phyloP scores from a whole-genome alignment of 2,113 vertebrate genomes.

The Hiodon alosoides region DNA sequence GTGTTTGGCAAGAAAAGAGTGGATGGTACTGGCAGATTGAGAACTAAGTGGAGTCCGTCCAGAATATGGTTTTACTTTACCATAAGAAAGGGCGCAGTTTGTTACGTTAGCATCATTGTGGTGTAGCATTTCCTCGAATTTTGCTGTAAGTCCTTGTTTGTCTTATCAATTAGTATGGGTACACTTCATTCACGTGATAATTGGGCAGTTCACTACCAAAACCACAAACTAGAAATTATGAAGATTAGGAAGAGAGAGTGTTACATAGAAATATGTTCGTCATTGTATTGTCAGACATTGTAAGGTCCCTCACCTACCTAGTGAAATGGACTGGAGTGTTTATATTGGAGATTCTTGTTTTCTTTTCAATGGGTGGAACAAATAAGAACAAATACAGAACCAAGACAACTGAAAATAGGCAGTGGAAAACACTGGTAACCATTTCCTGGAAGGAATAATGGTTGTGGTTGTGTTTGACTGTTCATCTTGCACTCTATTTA shows the following conservation, averaged over 20 bases:
- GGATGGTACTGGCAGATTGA: not conserved
- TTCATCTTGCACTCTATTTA: slow-evolving; percentile 33
- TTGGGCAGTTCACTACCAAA: no score
- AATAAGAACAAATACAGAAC: not conserved
- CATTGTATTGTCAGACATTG: no score
- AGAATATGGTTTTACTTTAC: not conserved
- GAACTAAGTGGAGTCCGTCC: not conserved
- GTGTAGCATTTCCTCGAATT: not conserved
- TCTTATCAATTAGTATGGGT: slow-evolving; percentile 22
- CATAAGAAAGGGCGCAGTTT: not conserved
- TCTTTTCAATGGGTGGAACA: no score
- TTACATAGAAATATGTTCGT: no score
- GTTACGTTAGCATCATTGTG: not conserved
- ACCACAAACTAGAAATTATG: no score
- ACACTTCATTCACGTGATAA: no score
- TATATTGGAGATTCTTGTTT: no score
- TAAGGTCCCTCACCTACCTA: no score
- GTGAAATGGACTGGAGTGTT: no score
- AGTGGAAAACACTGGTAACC: not conserved
- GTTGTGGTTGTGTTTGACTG: slow-evolving; percentile 22
- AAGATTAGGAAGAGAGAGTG: no score
- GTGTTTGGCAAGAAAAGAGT: not conserved
- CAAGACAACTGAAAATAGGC: not conserved
- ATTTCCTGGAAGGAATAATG: slow-evolving; percentile 42
- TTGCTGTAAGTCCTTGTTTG: not conserved